Conservation (phyloP, 2,797 vertebrate genomes). For the Platyrinchus mystaceus region DNA sequence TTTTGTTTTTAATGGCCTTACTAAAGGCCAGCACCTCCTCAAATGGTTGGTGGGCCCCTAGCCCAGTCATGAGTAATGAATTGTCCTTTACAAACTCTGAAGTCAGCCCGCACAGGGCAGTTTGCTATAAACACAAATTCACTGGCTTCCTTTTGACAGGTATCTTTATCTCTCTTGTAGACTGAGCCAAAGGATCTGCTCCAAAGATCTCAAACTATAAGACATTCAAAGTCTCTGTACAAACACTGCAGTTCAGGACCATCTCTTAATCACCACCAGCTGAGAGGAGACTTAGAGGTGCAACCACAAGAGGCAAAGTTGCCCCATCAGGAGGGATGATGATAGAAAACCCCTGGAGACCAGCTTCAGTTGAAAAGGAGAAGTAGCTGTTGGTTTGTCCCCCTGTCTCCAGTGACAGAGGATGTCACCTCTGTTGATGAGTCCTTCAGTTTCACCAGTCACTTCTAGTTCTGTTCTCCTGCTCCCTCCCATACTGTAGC, state of each 20-base stretch:
- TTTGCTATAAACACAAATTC: not conserved
- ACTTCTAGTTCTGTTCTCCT: not conserved
- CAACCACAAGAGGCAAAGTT: not conserved
- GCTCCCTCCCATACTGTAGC: not conserved
- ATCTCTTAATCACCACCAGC: not conserved
- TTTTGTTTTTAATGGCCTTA: slow-evolving; percentile 1
- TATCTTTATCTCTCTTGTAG: not conserved
- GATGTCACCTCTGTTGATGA: not conserved
- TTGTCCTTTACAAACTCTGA: not conserved
- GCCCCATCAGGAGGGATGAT: not conserved
- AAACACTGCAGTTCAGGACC: not conserved
- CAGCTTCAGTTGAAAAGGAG: not conserved
- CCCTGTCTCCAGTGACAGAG: not conserved
- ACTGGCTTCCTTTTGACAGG: slow-evolving; percentile 16
- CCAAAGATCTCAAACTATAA: not conserved
- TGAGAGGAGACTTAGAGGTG: not conserved
- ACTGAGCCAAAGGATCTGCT: slow-evolving; percentile 1
- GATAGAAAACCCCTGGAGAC: not conserved
- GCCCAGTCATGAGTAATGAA: not conserved
- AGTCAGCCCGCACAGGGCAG: not conserved
- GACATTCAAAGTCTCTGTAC: not conserved
- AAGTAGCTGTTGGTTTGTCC: not conserved
- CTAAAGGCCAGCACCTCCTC: slow-evolving; percentile 6
- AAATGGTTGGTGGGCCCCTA: slow-evolving; percentile 10
- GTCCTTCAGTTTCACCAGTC: not conserved